These are phyloP conservation scores for Yponomeuta cagnagella DNA, from an alignment of 2,888 invertebrate genomes.

Conservation along the genomic window DNA sequence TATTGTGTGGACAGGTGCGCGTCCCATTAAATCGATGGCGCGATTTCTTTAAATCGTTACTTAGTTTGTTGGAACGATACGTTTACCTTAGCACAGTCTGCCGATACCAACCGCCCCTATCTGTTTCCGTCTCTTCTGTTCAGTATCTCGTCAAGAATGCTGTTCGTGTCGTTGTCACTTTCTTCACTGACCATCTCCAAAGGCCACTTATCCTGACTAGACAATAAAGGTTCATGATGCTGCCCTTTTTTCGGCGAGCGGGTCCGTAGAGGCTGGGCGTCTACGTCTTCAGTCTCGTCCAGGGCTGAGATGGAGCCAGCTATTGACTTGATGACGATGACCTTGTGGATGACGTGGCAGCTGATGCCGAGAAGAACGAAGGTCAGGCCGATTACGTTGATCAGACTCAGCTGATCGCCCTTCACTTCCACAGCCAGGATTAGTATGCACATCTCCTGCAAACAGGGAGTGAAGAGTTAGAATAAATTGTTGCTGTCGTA, in stretches of 20 bases:
- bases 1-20: no score
- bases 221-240: conserved; percentile 48
- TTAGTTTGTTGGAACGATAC: no score
- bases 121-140: conserved; percentile 60
- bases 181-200: conserved; percentile 44
- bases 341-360: conserved; percentile 88
- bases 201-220: conserved; percentile 39
- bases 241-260: conserved; percentile 31
- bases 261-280: conserved; percentile 23
- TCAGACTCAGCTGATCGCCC: conserved; percentile 86
- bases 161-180: conserved; percentile 67
- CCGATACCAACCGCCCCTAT: neutral
- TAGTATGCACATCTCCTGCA: conserved; percentile 93
- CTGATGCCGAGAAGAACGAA: conserved; percentile 92
- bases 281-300: conserved; percentile 39
- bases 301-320: conserved; percentile 45
- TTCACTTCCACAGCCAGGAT: conserved; percentile 90
- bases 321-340: conserved; percentile 43
- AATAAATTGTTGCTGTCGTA: neutral
- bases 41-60: no score
- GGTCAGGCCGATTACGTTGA: conserved; percentile 90
- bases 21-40: no score
- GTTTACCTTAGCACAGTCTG: no score
- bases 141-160: conserved; percentile 73
- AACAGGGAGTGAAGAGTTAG: neutral